Conservation (phyloP, 2,113 vertebrate species). For the Tragulus kanchil region DNA sequence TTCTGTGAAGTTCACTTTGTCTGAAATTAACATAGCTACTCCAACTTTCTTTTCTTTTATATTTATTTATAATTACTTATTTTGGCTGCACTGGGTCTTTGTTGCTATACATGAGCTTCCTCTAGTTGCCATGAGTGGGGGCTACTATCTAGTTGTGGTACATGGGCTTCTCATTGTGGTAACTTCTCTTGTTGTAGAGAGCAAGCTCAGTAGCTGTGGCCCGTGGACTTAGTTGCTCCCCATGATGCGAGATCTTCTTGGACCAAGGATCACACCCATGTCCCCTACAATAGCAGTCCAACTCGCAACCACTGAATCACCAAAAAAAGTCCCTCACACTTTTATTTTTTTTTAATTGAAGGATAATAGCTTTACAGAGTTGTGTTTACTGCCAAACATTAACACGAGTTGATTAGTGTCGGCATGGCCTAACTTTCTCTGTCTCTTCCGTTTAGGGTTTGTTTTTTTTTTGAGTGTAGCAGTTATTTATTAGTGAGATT, state of each 20-base stretch:
- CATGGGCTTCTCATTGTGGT: not conserved
- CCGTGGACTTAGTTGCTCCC: not conserved
- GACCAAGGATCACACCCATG: not conserved
- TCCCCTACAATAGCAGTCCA: not conserved
- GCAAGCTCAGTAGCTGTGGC: not conserved
- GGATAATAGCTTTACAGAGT: too few relatives aligned
- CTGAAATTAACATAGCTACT: not conserved
- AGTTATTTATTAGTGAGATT: not conserved
- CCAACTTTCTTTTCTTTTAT: not conserved
- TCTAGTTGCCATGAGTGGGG: not conserved
- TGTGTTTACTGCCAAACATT: too few relatives aligned
- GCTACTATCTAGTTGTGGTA: not conserved
- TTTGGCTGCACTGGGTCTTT: not conserved
- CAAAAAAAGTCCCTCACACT: not conserved
- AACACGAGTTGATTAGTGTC: not conserved
- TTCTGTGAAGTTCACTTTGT: not conserved
- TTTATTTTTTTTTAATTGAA: too few relatives aligned
- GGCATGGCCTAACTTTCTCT: not conserved
- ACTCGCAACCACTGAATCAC: not conserved
- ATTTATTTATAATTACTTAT: not conserved
- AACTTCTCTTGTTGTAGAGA: not conserved
- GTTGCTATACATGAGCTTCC: not conserved
- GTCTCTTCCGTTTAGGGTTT: not conserved
- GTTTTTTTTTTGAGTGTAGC: not conserved
- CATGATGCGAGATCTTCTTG: not conserved